These are phyloP conservation scores for Parauchenoglanis ngamensis DNA, from an alignment of 2,797 vertebrate genomes.

Conservation along the genomic window DNA sequence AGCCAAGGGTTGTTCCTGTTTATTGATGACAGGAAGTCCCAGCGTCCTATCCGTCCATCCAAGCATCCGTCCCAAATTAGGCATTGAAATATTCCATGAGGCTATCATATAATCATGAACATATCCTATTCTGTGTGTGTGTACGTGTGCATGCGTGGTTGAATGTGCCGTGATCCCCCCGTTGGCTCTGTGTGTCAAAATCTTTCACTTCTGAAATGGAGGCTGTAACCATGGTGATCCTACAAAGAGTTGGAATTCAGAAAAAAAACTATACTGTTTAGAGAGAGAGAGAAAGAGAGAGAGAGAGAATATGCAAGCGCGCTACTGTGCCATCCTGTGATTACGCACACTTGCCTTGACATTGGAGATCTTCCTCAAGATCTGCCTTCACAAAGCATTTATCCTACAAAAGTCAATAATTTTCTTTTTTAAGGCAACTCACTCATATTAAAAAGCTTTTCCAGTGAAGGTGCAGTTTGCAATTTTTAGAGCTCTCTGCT, in stretches of 20 bases:
- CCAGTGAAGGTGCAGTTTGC: neutral
- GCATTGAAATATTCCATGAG: neutral
- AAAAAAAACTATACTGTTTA: conserved; percentile 70
- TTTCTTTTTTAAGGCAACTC: neutral
- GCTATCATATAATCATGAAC: neutral
- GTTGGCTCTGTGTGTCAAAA: conserved; percentile 44
- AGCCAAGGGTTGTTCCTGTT: neutral
- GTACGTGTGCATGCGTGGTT: neutral
- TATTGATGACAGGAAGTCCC: neutral
- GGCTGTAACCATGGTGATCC: conserved; percentile 90
- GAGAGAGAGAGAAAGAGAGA: neutral
- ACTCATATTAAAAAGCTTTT: neutral
- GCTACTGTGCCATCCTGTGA: conserved; percentile 14
- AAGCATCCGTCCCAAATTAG: neutral
- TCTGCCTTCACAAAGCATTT: conserved; percentile 7
- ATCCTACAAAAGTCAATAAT: neutral
- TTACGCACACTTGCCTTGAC: conserved; percentile 22
- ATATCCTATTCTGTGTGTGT: neutral
- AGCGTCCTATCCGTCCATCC: neutral
- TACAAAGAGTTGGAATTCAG: conserved; percentile 81
- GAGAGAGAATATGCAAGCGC: neutral
- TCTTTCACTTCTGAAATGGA: conserved; percentile 64
- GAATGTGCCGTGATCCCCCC: conserved; percentile 40
- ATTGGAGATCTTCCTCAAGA: neutral
- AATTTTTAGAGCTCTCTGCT: neutral